Percentiles rank a stretch among this genome's conserved stretches.
phyloP scores from a whole-genome alignment of 2,113 vertebrate genomes.

The Pampusana beccarii region DNA sequence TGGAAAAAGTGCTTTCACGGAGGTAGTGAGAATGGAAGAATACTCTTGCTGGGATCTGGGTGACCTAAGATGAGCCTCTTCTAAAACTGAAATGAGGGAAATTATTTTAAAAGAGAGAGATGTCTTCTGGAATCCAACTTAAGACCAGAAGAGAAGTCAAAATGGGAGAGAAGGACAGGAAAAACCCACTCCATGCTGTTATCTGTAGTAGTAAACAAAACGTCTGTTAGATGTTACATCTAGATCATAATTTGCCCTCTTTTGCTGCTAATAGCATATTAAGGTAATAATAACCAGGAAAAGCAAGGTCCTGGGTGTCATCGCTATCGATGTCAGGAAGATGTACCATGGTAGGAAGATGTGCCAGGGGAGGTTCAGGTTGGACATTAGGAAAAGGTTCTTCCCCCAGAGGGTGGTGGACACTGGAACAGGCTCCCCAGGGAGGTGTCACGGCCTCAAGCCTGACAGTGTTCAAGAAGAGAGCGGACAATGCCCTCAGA shows the following conservation, averaged over 20 bases:
- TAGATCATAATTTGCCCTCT: not conserved
- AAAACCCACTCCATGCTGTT: accelerated
- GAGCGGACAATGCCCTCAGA: too few relatives aligned
- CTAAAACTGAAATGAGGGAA: not conserved
- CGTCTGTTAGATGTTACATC: not conserved
- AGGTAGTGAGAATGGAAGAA: not conserved
- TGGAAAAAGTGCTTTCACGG: not conserved
- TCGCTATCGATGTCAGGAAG: too few relatives aligned
- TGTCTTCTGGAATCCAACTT: not conserved
- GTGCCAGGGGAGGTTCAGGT: too few relatives aligned
- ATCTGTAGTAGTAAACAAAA: not conserved
- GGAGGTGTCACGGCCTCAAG: too few relatives aligned
- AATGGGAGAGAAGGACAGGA: not conserved
- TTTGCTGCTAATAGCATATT: not conserved
- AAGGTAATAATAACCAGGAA: not conserved
- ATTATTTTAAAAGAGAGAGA: not conserved
- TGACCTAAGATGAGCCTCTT: not conserved
- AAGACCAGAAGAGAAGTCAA: not conserved
- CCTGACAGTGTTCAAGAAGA: too few relatives aligned
- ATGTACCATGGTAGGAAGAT: too few relatives aligned
- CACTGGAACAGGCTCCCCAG: too few relatives aligned
- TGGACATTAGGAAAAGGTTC: too few relatives aligned
- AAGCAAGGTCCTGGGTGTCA: not conserved
- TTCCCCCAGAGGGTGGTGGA: too few relatives aligned
- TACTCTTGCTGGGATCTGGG: not conserved